phyloP scores from a whole-genome alignment of 2,888 invertebrate genomes.

The Volucella inflata region DNA sequence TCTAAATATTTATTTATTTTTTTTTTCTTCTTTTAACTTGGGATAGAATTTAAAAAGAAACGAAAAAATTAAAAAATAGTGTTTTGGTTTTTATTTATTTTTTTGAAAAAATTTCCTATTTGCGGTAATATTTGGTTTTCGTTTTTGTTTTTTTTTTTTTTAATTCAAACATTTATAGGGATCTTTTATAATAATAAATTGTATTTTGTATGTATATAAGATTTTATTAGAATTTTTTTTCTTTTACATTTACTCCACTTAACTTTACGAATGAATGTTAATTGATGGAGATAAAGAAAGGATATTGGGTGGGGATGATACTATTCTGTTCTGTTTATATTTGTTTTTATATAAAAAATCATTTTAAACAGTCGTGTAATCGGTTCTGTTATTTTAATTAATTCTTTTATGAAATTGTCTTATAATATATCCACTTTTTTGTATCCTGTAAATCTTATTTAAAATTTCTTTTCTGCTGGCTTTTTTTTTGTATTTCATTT shows the following conservation, averaged over 20 bases:
- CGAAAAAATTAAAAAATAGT: conserved; percentile 23
- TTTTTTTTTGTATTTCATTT: conserved; percentile 52
- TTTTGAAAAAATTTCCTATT: conserved; percentile 44
- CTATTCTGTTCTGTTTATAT: conserved; percentile 48
- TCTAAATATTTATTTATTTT: conserved; percentile 55
- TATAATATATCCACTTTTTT: conserved; percentile 31
- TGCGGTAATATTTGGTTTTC: conserved; percentile 38
- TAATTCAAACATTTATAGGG: conserved; percentile 67
- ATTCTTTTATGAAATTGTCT: conserved; percentile 14
- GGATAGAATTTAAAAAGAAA: conserved; percentile 43
- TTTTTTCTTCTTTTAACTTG: conserved; percentile 38
- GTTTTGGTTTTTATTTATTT: conserved; percentile 29
- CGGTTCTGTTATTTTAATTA: conserved; percentile 14
- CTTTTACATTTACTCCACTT: conserved; percentile 60
- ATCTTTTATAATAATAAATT: conserved; percentile 2
- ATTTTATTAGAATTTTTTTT: conserved; percentile 28
- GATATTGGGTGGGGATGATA: conserved; percentile 68
- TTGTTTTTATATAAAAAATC: conserved; percentile 35
- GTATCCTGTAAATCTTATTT: conserved; percentile 43
- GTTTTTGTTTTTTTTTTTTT: conserved; percentile 11
- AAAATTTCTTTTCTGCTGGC: conserved; percentile 32
- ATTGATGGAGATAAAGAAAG: conserved; percentile 52
- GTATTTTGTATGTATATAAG: conserved; percentile 48
- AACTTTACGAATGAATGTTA: conserved; percentile 48
- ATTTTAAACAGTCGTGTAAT: conserved; percentile 14